A percentile compares a stretch with the other conserved stretches of the same genome.
Conservation (phyloP, 2,113 vertebrate species). For the Chitala chitala region DNA sequence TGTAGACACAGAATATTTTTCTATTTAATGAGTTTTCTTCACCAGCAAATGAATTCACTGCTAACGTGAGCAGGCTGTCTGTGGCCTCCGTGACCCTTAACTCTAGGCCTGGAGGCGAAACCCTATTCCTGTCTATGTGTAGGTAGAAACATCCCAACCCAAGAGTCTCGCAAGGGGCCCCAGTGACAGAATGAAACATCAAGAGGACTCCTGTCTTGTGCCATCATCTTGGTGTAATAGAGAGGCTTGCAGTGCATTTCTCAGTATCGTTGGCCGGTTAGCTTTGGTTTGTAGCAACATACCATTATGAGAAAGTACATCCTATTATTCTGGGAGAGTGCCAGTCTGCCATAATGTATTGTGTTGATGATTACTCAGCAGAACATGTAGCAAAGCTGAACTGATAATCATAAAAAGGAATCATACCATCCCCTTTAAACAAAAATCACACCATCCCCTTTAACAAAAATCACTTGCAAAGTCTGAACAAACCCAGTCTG, state of each 20-base stretch:
- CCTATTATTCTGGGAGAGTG: neutral
- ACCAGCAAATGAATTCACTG: constrained; percentile 8
- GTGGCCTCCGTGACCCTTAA: constrained; percentile 34
- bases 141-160: constrained; percentile 12
- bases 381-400: no score
- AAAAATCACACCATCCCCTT: no score
- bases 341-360: neutral
- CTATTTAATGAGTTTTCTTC: neutral
- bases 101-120: constrained; percentile 36
- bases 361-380: neutral
- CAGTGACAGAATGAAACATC: constrained; percentile 30
- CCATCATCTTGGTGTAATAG: neutral
- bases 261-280: neutral
- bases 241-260: neutral
- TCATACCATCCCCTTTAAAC: no score
- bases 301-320: neutral
- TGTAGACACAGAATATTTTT: neutral
- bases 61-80: constrained; percentile 28
- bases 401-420: no score
- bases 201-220: constrained; percentile 17
- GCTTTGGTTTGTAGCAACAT: neutral
- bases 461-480: no score
- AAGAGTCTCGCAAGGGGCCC: constrained; percentile 22
- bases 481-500: no score
- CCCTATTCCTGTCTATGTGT: constrained; percentile 32